A percentile compares a stretch with the other conserved stretches of the same genome.
Conservation (phyloP, 2,797 vertebrate genomes). For the Dryobates pubescens region DNA sequence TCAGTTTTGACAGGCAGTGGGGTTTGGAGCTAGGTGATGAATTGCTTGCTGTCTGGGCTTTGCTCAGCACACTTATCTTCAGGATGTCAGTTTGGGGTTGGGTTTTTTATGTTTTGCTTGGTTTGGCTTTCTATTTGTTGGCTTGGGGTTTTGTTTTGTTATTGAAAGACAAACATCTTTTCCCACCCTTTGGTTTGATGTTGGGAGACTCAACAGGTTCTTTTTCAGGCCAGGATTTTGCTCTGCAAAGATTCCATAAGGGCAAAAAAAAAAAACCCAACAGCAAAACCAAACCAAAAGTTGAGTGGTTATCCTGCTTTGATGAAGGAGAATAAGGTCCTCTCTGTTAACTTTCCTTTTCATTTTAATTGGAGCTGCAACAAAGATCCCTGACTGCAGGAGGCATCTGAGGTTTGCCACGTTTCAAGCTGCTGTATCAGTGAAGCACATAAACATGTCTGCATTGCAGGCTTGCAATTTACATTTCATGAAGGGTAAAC, state of each 20-base stretch:
- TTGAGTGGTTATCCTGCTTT: constrained; percentile 52
- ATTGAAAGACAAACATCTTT: constrained; percentile 26
- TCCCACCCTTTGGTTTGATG: constrained; percentile 15
- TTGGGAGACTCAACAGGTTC: constrained; percentile 21
- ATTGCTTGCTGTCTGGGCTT: constrained; percentile 35
- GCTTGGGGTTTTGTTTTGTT: not conserved
- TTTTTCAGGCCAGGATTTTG: not conserved
- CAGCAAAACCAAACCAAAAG: not conserved
- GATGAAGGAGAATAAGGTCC: constrained; percentile 53
- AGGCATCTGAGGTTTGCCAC: constrained; percentile 35
- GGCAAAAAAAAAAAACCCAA: too few relatives aligned
- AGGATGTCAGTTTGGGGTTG: constrained; percentile 30
- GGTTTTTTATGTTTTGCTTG: not conserved
- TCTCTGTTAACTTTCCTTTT: constrained; percentile 53
- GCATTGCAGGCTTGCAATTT: constrained; percentile 27
- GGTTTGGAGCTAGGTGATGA: constrained; percentile 48
- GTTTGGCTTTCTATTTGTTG: not conserved
- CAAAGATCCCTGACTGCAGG: not conserved
- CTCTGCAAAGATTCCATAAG: not conserved
- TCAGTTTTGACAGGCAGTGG: constrained; percentile 39
- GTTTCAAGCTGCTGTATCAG: constrained; percentile 17
- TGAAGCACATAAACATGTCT: constrained; percentile 34
- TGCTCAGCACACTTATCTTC: constrained; percentile 57
- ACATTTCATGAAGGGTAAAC: not conserved
- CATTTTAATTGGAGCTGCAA: constrained; percentile 61